Conservation (phyloP, 1,140 invertebrate genomes). For the Cydia amplana region DNA sequence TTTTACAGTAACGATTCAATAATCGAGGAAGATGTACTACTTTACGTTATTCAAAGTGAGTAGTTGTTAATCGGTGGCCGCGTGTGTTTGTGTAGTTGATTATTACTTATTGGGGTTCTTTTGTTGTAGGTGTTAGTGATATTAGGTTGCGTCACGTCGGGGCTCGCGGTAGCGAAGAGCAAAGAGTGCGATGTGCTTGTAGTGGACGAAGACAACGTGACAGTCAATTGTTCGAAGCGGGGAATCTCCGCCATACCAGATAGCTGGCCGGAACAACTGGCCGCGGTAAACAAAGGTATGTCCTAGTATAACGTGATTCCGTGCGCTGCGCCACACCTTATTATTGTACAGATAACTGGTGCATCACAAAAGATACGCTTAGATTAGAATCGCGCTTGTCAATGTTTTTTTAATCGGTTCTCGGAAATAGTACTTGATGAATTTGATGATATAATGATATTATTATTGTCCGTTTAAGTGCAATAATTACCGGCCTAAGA, state of each 20-base stretch:
- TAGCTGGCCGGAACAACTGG: constrained; percentile 58
- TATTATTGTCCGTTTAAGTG: not conserved
- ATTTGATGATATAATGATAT: not conserved
- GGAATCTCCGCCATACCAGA: constrained; percentile 55
- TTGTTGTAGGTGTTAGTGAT: constrained; percentile 73
- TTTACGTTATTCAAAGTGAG: constrained; percentile 56
- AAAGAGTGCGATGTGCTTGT: constrained; percentile 59
- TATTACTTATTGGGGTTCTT: constrained; percentile 51
- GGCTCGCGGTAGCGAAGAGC: constrained; percentile 45
- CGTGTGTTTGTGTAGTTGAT: constrained; percentile 38
- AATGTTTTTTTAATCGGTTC: not conserved
- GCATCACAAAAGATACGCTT: constrained; percentile 4
- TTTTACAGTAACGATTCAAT: constrained; percentile 63
- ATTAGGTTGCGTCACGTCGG: constrained; percentile 59
- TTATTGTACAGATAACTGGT: constrained; percentile 22
- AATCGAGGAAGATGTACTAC: constrained; percentile 66
- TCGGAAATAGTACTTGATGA: not conserved
- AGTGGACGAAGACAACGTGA: constrained; percentile 63
- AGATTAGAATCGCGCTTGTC: constrained; percentile 19
- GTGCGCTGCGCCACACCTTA: constrained; percentile 35
- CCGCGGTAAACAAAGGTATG: constrained; percentile 64
- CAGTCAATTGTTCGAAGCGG: constrained; percentile 68
- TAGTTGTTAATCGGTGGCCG: constrained; percentile 40
- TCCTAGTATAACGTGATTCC: not conserved
- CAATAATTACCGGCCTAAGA: not conserved